Percentiles rank a stretch among this genome's conserved stretches.
phyloP scores from a whole-genome alignment of 2,797 vertebrate genomes.

The Enteromius viviparus region DNA sequence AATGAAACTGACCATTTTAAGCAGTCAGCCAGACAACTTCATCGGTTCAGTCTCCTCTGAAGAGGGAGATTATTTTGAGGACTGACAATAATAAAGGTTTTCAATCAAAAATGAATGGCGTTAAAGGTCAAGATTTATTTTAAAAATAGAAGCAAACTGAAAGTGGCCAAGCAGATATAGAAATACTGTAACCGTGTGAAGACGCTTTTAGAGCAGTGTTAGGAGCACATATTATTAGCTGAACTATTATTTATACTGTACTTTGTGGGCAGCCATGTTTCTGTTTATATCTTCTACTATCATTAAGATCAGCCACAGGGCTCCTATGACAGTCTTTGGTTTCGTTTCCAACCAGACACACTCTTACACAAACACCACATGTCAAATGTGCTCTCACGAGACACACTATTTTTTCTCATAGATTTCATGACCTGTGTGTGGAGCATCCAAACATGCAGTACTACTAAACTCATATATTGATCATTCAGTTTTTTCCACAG shows the following conservation, averaged over 20 bases:
- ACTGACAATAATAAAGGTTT: not conserved
- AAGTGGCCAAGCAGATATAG: not conserved
- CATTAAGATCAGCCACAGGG: slow-evolving; percentile 51
- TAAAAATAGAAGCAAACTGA: slow-evolving; percentile 6
- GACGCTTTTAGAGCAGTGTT: not conserved
- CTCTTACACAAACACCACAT: slow-evolving; percentile 11
- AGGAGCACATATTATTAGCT: not conserved
- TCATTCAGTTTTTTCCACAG: not conserved
- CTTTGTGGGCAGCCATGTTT: slow-evolving; percentile 1
- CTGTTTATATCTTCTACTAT: slow-evolving; percentile 69
- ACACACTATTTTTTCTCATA: not conserved
- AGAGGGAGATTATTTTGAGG: not conserved
- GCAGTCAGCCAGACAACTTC: slow-evolving; percentile 8
- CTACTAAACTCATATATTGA: not conserved
- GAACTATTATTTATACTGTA: not conserved
- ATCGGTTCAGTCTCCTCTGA: not conserved
- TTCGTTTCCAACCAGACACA: slow-evolving; percentile 29
- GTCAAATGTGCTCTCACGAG: not conserved
- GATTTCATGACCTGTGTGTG: not conserved
- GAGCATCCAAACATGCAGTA: not conserved
- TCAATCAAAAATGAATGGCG: not conserved
- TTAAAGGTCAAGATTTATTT: slow-evolving; percentile 15
- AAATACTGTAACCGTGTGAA: not conserved
- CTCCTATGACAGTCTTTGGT: not conserved
- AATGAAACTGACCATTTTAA: not conserved